Base-by-base conservation (phyloP, 2,797 vertebrate genomes). In the Karalla daura region DNA sequence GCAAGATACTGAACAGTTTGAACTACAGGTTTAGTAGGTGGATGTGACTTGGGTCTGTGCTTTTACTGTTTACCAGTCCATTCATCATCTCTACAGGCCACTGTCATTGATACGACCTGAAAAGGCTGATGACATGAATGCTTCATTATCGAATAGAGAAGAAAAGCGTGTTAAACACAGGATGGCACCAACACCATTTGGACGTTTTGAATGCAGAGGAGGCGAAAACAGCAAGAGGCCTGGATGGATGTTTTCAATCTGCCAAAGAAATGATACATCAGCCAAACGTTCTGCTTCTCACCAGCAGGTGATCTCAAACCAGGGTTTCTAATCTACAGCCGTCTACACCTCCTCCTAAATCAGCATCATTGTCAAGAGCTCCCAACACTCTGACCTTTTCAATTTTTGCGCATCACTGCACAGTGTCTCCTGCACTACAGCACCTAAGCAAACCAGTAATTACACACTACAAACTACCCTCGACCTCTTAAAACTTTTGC, bases 331-430 rank as follows among this genome's bases (percentile, higher is more conserved):
- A n/a, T n/a, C n/a, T 20, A 13, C 18, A 37, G 1, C 6, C 7
- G 5, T 7, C n/a, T 27, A 12, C 36, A 11, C 3, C 21, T 40
- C 18, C 18, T 43, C 15, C 47, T 49, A 21, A 27, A 27, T 41
- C 41, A 23, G 7, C 7, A 1, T 43, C 18, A 52, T 14, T 28
- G 36, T 17, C 5, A 5, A 15, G 10, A 25, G 18, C 20, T 3
- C 23, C 18, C 3, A 18, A 7, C 52, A 28, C 20, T 55, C 14
- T 36, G 37, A 68, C 36, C 44, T 27, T 27, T 58, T 43, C 24
- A 43, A 47, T 47, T 47, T 66, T n/a, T 28, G 39, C 51, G 30
- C 45, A 10, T 21, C 12, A 12, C 23, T 47, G 9, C 56, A 52
- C 32, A 40, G 30, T 41, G 5, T 21, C n/a, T 21, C 7, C 0